Conservation (phyloP, 2,797 vertebrate genomes). For the Chiroxiphia lanceolata region DNA sequence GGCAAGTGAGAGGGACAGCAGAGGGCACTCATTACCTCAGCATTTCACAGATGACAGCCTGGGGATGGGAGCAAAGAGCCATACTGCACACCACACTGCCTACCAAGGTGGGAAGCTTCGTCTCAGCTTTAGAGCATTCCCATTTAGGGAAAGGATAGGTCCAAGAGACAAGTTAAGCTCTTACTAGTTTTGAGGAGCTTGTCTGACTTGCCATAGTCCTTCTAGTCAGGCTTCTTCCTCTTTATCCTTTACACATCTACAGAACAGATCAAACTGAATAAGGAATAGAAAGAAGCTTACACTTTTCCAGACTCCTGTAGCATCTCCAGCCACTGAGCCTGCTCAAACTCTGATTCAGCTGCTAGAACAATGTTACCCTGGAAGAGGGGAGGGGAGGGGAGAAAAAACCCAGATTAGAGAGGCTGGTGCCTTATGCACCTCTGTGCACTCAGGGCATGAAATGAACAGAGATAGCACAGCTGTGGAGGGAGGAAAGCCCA, state of each 20-base stretch:
- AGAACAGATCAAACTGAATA: neutral
- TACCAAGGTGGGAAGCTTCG: neutral
- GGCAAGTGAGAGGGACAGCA: neutral
- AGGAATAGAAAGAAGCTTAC: slow-evolving; percentile 74
- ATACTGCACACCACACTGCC: neutral
- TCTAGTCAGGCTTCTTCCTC: neutral
- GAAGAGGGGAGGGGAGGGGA: slow-evolving; percentile 32
- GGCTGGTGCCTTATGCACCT: neutral
- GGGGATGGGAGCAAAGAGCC: neutral
- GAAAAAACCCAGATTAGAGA: neutral
- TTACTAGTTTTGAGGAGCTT: neutral
- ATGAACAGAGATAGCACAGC: neutral
- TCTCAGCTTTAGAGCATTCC: neutral
- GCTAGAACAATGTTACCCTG: slow-evolving; percentile 92
- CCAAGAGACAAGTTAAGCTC: neutral
- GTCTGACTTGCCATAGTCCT: neutral
- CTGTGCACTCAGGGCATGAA: neutral
- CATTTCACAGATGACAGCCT: neutral
- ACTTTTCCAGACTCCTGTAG: slow-evolving; percentile 97
- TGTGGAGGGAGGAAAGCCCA: neutral
- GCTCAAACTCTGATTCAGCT: slow-evolving; percentile 90
- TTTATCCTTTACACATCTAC: neutral
- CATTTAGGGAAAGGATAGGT: neutral
- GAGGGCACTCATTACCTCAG: neutral
- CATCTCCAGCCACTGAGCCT: slow-evolving; percentile 94